Percentiles rank a stretch among this genome's conserved stretches.
Evolutionary conservation across 2,113 vertebrate species (phyloP).

Genomic region (Empidonax alnorum): DNA sequence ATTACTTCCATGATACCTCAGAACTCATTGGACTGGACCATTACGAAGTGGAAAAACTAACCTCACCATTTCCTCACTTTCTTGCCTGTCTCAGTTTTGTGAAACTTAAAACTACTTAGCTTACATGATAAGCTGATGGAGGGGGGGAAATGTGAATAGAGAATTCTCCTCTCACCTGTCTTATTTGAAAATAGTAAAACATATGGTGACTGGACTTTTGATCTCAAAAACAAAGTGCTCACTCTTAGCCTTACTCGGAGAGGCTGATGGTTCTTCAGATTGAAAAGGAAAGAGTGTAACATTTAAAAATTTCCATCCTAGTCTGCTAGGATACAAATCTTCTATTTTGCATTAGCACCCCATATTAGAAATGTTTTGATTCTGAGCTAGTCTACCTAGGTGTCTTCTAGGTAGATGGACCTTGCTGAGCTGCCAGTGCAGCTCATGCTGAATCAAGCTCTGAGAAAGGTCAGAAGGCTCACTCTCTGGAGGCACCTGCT

Average conservation of each 20-base stretch:
- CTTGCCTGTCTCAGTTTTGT: neutral
- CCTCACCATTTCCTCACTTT: neutral
- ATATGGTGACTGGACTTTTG: neutral
- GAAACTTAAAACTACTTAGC: accelerated
- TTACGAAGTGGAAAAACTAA: neutral
- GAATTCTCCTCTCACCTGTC: neutral
- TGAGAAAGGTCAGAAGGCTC: neutral
- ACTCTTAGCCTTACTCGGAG: neutral
- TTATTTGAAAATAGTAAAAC: neutral
- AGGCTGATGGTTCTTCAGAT: neutral
- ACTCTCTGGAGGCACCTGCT: neutral
- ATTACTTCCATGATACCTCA: neutral
- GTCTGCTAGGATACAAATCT: neutral
- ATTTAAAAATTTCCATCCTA: neutral
- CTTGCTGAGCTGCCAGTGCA: neutral
- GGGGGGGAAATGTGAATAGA: neutral
- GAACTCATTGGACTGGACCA: neutral
- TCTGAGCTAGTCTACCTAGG: neutral
- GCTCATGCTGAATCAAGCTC: neutral
- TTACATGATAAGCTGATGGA: neutral
- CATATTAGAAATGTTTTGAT: neutral
- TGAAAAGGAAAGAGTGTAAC: neutral
- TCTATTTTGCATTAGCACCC: neutral
- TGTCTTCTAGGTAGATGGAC: neutral
- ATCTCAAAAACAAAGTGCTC: neutral